Evolutionary conservation across 2,113 vertebrate species (phyloP), one percentile per base, ranked within the genome.

Genomic region (Labeo rohita): DNA sequence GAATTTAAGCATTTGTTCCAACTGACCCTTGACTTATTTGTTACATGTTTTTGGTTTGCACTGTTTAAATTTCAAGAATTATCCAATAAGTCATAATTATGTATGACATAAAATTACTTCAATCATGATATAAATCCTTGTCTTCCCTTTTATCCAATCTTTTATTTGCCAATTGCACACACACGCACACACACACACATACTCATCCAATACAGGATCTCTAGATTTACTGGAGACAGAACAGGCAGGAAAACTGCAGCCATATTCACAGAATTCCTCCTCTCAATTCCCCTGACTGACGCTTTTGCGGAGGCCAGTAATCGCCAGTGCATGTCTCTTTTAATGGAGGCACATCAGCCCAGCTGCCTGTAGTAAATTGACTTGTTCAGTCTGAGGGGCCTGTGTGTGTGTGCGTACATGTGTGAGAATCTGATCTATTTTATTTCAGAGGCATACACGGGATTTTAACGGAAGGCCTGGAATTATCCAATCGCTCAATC

Each of bases 331-430:
- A 89, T 50, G 66, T 68, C 76, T 39, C 75, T 75, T 86, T 45
- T 89, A 91, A 93, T 90, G 89, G 89, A 89, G 75, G 86, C 86
- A 87, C 86, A 91, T 89, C 88, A 91, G 86, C 72, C 86, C 88
- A 82, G 90, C 86, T 91, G 89, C 83, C 86, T 91, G 79, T 77
- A 85, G 84, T 89, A 92, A 91, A 93, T 88, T 89, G 90, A 91
- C 90, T 90, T 92, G 85, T 90, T 90, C 87, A 81, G 79, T 74
- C 78, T 77, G 70, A 82, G 83, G 77, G 80, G 7, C 56, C 23
- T 63, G 43, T 50, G 70, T 74, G 76, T 68, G 75, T 72, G 77
- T 73, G 66, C 10, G 39, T 80, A 61, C 47, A 23, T 45, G 86
- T 82, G 59, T 93, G 88, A 87, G 90, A 84, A 92, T 89, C 91